Evolutionary conservation across 2,888 invertebrate species (phyloP), one percentile per base, ranked within the genome.

Genomic region (Orthonevra nobilis): DNA sequence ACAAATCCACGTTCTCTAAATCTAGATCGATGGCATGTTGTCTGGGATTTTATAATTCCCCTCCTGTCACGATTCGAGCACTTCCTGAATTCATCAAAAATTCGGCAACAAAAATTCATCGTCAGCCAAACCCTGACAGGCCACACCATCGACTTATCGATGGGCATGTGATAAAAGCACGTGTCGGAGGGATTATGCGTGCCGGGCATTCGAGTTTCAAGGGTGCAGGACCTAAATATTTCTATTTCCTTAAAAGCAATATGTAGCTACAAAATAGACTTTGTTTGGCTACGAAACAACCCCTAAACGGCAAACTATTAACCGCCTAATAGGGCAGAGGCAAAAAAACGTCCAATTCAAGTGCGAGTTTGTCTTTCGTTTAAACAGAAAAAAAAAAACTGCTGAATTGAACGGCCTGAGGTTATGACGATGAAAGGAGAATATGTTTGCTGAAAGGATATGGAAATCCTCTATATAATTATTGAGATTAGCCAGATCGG

Each of bases 101-200:
- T 52, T 28, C 58, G 36, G 26, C 12, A 58, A 42, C 44, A 17
- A 60, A 66, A 68, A 74, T 74, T 38, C 60, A 74, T 68, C 69
- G 69, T 54, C 52, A 9, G 40, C 38, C 54, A 61, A 61, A 56
- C 34, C 10, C 40, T 46, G 38, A 60, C 32, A 73, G 60, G 44
- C 52, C 38, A 52, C 23, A 28, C 58, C 30, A 66, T n/a, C 32
- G 46, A 74, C 46, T 74, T 54, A 54, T 17, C 40, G 60, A 61
- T 46, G 48, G 61, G 34, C 61, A 69, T 75, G 74, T 69, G 74
- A 75, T 54, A 40, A 48, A 61, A 69, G 74, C 74, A 75, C 74
- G 74, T 75, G 74, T 75, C 69, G 4, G 14, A 34, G 23, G 69
- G 74, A 75, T 75, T 74, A 74, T 60, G 74, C 60, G 68, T 60